These are phyloP conservation scores for Pyrgus malvae DNA, from an alignment of 2,888 invertebrate genomes.

Conservation along the genomic window DNA sequence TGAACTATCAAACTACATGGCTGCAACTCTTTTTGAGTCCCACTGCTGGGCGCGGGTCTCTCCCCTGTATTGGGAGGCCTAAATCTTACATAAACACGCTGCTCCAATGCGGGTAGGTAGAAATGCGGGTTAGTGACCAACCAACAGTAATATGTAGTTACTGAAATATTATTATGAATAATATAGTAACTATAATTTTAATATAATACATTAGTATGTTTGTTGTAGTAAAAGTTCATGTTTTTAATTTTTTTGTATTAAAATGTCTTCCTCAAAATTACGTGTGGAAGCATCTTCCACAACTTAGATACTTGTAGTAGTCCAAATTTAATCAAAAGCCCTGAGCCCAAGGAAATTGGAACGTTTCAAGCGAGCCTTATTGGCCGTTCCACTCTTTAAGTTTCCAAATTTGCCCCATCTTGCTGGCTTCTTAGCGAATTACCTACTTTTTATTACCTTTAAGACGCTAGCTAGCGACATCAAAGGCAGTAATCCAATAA, in stretches of 20 bases:
- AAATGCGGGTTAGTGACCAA: too few relatives aligned
- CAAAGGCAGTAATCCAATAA: conserved; percentile 79
- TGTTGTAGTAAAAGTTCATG: neutral
- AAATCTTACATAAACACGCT: too few relatives aligned
- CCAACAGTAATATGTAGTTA: too few relatives aligned
- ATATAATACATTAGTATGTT: too few relatives aligned
- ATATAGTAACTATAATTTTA: too few relatives aligned
- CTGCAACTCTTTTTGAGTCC: too few relatives aligned
- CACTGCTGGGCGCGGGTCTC: too few relatives aligned
- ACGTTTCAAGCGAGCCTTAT: conserved; percentile 30
- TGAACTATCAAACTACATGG: too few relatives aligned
- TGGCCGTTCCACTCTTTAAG: conserved; percentile 48
- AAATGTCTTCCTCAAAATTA: neutral
- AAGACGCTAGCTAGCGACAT: conserved; percentile 59
- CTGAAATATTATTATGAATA: too few relatives aligned
- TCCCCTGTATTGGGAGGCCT: too few relatives aligned
- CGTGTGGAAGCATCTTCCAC: neutral
- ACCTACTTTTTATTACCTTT: conserved; percentile 70
- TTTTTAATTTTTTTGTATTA: neutral
- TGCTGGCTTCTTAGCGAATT: conserved; percentile 63
- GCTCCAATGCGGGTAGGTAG: too few relatives aligned
- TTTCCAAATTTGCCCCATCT: conserved; percentile 58
- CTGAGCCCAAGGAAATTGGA: conserved; percentile 15
- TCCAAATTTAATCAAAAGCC: conserved; percentile 23
- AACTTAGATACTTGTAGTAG: conserved; percentile 1